These are phyloP conservation scores for Ciconia boyciana DNA, from an alignment of 2,113 vertebrate genomes.

Conservation along the genomic window DNA sequence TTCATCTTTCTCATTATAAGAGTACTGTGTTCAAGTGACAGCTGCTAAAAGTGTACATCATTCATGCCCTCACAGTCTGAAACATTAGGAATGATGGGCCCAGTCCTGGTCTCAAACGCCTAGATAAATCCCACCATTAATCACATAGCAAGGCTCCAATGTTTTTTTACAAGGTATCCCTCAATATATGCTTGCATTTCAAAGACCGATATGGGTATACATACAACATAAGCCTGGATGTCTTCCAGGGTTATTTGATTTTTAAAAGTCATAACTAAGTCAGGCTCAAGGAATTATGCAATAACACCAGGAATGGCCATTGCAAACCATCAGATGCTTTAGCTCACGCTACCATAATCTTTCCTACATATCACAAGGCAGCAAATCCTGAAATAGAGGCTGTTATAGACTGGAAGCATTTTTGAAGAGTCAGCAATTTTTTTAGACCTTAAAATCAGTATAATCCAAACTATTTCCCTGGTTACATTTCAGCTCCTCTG, in stretches of 20 bases:
- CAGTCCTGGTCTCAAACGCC: neutral
- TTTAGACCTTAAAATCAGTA: slow-evolving; percentile 1
- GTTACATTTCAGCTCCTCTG: neutral
- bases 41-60: neutral
- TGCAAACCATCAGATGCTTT: slow-evolving; percentile 4
- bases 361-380: neutral
- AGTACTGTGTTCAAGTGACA: neutral
- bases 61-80: neutral
- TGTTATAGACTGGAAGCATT: neutral
- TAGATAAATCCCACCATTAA: neutral
- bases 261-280: slow-evolving; percentile 8
- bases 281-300: neutral
- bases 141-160: neutral
- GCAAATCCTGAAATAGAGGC: neutral
- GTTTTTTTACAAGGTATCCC: neutral
- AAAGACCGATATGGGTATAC: neutral
- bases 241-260: neutral
- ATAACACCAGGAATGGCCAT: neutral
- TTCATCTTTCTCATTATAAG: neutral
- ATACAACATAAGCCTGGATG: neutral
- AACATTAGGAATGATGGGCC: neutral
- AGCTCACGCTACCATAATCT: neutral
- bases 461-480: neutral
- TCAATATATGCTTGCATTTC: neutral
- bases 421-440: neutral